These are phyloP conservation scores for Thymallus thymallus DNA, from an alignment of 2,113 vertebrate genomes.

Conservation along the genomic window DNA sequence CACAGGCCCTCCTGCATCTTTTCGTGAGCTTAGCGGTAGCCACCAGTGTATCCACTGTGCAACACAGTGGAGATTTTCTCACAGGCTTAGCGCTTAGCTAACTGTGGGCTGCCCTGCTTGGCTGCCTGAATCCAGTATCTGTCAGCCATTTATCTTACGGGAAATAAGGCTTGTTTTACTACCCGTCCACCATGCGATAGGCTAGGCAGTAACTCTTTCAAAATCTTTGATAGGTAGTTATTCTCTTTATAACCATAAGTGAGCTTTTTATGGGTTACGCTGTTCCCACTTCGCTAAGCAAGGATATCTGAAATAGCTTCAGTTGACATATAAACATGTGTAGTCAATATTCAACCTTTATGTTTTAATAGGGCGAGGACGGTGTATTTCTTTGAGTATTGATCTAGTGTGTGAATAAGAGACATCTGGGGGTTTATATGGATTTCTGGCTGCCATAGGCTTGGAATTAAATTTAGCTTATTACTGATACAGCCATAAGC, in stretches of 20 bases:
- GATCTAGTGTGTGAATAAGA: background rate
- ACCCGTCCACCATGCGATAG: too few relatives aligned
- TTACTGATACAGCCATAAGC: too few relatives aligned
- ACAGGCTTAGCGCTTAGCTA: background rate
- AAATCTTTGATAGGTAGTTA: too few relatives aligned
- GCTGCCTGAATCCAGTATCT: too few relatives aligned
- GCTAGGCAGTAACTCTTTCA: too few relatives aligned
- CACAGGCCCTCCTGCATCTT: background rate
- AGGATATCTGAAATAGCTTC: background rate
- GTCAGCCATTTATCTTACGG: too few relatives aligned
- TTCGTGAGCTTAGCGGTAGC: background rate
- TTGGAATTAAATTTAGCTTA: background rate
- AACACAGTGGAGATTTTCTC: background rate
- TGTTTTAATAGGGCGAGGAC: background rate
- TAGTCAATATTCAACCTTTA: background rate
- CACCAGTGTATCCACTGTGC: background rate
- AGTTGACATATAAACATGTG: constrained; percentile 12
- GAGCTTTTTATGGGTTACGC: too few relatives aligned
- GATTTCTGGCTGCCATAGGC: background rate
- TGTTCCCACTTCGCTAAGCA: too few relatives aligned
- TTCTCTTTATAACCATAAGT: too few relatives aligned
- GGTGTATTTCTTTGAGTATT: background rate
- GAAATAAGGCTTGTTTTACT: too few relatives aligned
- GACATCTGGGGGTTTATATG: background rate
- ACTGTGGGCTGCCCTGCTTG: too few relatives aligned